Percentiles rank a stretch among this genome's conserved stretches.
Conservation (phyloP, 2,797 vertebrate species). For the Mormyrus proboscirostris region DNA sequence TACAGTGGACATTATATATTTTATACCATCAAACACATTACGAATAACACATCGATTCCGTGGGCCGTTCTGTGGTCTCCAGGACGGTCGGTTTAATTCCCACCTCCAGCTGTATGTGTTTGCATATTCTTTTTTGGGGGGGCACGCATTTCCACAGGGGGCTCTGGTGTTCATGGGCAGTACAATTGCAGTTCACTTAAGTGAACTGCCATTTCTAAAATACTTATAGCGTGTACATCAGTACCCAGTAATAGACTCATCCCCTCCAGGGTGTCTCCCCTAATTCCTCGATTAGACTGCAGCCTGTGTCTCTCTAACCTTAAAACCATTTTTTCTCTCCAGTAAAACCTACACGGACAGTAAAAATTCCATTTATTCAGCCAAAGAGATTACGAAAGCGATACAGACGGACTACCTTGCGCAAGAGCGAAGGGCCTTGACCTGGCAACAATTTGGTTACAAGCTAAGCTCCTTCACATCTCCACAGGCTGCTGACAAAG, state of each 20-base stretch:
- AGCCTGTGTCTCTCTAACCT: not conserved
- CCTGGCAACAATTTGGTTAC: not conserved
- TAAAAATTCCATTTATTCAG: not conserved
- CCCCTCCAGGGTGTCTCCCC: not conserved
- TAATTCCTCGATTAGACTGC: not conserved
- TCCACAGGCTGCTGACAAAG: not conserved
- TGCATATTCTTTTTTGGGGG: not conserved
- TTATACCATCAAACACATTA: not conserved
- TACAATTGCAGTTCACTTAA: not conserved
- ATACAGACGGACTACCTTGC: not conserved
- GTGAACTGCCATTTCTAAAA: not conserved
- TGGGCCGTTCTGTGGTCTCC: not conserved
- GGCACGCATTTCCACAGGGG: not conserved
- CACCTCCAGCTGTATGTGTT: not conserved
- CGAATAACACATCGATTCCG: not conserved
- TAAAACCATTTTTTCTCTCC: not conserved
- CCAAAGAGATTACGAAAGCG: not conserved
- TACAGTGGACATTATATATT: not conserved
- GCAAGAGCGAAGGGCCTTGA: not conserved
- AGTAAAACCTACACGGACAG: not conserved
- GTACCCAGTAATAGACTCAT: not conserved
- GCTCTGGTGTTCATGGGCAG: not conserved
- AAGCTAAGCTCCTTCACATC: not conserved
- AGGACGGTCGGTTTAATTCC: not conserved
- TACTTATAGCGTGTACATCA: not conserved